Conservation (phyloP, 2,888 invertebrate species). For the Oscheius sp. region DNA sequence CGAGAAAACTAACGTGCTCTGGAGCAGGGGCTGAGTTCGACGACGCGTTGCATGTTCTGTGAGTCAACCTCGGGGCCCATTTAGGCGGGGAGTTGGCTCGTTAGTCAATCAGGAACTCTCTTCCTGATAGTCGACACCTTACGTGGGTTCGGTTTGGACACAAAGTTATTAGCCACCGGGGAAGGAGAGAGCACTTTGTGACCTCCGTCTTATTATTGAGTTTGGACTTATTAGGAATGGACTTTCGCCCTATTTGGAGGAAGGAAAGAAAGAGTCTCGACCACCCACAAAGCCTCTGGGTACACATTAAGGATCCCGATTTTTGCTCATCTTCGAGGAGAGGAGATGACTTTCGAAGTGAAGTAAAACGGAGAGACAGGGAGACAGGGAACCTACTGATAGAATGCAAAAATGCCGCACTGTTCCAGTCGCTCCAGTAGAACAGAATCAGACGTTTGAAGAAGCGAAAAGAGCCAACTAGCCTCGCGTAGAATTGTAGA, state of each 20-base stretch:
- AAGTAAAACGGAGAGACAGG: not conserved
- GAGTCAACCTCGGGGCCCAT: slow-evolving; percentile 12
- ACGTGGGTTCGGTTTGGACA: too few relatives aligned
- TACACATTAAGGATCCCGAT: too few relatives aligned
- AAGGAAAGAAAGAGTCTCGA: not conserved
- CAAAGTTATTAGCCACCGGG: too few relatives aligned
- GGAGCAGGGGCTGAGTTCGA: slow-evolving; percentile 24
- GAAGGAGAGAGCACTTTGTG: too few relatives aligned
- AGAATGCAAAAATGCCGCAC: too few relatives aligned
- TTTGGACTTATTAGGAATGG: too few relatives aligned
- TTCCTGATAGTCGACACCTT: not conserved
- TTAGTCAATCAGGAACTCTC: slow-evolving; percentile 23
- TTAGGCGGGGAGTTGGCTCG: slow-evolving; percentile 20
- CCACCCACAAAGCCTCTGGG: not conserved
- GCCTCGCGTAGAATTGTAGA: too few relatives aligned
- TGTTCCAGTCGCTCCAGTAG: too few relatives aligned
- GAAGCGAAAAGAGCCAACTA: too few relatives aligned
- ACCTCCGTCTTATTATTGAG: too few relatives aligned
- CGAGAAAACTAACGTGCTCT: not conserved
- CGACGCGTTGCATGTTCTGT: slow-evolving; percentile 28
- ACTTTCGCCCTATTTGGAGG: not conserved
- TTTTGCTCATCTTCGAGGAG: not conserved
- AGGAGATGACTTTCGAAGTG: not conserved
- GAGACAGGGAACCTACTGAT: too few relatives aligned
- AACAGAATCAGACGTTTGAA: too few relatives aligned